These are phyloP conservation scores for Lepidurus packardi DNA, from an alignment of 1,140 invertebrate species.

Conservation along the genomic window DNA sequence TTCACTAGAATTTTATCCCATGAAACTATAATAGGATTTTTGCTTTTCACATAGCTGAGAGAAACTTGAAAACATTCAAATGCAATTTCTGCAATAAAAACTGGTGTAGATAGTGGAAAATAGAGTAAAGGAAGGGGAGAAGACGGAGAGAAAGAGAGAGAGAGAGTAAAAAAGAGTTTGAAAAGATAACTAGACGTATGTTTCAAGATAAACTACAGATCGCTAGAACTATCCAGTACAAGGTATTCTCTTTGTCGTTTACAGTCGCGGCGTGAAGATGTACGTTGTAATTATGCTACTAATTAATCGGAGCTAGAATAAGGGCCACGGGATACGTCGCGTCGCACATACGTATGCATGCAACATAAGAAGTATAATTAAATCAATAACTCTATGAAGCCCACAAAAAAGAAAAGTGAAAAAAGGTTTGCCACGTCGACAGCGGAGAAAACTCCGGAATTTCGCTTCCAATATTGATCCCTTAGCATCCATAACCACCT, in stretches of 20 bases:
- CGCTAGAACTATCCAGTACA: not conserved
- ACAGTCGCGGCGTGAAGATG: not conserved
- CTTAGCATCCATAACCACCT: slow-evolving; percentile 14
- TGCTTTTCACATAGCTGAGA: not conserved
- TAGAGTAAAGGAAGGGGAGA: not conserved
- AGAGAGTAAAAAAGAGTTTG: not conserved
- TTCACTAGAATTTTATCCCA: no score
- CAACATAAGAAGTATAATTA: not conserved
- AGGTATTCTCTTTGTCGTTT: not conserved
- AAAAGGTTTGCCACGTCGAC: not conserved
- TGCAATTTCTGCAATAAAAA: not conserved
- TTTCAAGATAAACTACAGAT: not conserved
- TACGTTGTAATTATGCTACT: not conserved
- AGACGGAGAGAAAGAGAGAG: not conserved
- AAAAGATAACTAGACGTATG: not conserved
- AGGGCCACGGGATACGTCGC: not conserved
- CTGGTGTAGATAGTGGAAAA: not conserved
- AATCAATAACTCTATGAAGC: not conserved
- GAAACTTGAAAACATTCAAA: not conserved
- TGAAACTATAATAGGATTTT: not conserved
- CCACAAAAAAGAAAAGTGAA: not conserved
- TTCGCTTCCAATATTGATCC: not conserved
- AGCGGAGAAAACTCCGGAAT: not conserved
- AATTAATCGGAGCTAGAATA: not conserved
- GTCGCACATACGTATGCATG: not conserved